A percentile compares a stretch with the other conserved stretches of the same genome.
These are phyloP conservation scores for Synanthedon tipuliformis DNA, from an alignment of 2,888 invertebrate species.

Conservation along the genomic window DNA sequence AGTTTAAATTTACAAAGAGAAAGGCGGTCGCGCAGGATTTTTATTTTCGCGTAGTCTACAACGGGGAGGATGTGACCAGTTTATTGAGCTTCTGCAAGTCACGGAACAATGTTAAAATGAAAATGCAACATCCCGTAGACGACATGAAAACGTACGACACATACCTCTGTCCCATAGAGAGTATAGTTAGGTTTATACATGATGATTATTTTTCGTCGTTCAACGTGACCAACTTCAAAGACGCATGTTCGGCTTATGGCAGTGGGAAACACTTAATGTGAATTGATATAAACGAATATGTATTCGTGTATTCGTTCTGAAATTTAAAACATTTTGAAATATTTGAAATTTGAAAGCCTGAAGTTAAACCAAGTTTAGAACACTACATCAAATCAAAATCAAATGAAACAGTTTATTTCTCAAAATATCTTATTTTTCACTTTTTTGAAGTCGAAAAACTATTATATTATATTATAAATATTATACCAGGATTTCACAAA, in stretches of 20 bases:
- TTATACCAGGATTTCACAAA: too few species aligned
- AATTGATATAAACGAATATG: too few species aligned
- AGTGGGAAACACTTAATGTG: constrained; percentile 21
- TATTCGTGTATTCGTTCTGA: too few species aligned
- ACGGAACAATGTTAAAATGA: constrained; percentile 62
- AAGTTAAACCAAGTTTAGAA: too few species aligned
- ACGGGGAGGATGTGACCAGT: constrained; percentile 88
- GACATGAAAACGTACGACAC: constrained; percentile 45
- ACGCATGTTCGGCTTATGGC: constrained; percentile 75
- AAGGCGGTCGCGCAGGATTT: constrained; percentile 75
- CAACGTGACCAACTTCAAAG: constrained; percentile 90
- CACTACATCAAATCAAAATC: too few species aligned
- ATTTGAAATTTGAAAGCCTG: too few species aligned
- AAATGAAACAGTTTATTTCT: too few species aligned
- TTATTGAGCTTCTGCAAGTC: constrained; percentile 83
- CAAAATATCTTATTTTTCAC: too few species aligned
- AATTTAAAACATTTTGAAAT: too few species aligned
- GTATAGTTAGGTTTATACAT: constrained; percentile 87
- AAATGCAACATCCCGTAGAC: constrained; percentile 45
- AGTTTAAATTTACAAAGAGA: constrained; percentile 65
- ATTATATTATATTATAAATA: too few species aligned
- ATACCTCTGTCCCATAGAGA: constrained; percentile 86
- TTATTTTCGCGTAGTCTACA: constrained; percentile 85
- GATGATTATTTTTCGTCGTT: constrained; percentile 86
- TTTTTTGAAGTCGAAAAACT: too few species aligned